Conservation (phyloP, 1,140 invertebrate species). For the Mizuhopecten yessoensis region DNA sequence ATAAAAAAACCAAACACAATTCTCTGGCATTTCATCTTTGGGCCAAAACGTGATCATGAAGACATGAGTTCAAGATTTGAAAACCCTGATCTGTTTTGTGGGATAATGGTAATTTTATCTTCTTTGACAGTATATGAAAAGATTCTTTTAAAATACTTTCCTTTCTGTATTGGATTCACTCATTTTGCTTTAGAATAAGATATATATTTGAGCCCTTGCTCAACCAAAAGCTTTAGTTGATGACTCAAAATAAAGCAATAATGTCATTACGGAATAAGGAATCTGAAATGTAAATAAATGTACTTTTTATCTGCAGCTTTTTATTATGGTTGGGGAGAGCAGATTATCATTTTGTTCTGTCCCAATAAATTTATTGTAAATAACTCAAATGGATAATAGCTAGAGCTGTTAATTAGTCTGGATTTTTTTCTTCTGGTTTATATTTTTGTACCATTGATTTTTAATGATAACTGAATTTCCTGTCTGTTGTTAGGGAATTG, state of each 20-base stretch:
- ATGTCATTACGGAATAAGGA: constrained; percentile 25
- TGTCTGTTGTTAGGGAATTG: not conserved
- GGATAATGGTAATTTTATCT: not conserved
- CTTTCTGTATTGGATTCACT: constrained; percentile 9
- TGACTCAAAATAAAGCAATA: constrained; percentile 9
- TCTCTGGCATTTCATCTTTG: constrained; percentile 1
- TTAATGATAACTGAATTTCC: not conserved
- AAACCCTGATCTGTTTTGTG: constrained; percentile 16
- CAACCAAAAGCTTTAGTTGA: not conserved
- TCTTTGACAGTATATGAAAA: not conserved
- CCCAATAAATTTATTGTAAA: not conserved
- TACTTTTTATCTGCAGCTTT: constrained; percentile 38
- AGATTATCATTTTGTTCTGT: not conserved
- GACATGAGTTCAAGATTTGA: not conserved
- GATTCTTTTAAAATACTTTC: not conserved
- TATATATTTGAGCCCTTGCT: not conserved
- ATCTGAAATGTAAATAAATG: constrained; percentile 27
- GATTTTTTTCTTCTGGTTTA: constrained; percentile 33
- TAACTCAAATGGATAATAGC: not conserved
- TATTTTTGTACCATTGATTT: constrained; percentile 40
- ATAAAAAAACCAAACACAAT: not conserved
- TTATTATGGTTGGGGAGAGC: constrained; percentile 15
- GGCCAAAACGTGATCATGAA: not conserved
- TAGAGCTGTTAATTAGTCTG: constrained; percentile 13
- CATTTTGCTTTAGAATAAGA: constrained; percentile 39